These are phyloP conservation scores for Bathynomus jamesi DNA, from an alignment of 1,140 invertebrate genomes.

Conservation along the genomic window DNA sequence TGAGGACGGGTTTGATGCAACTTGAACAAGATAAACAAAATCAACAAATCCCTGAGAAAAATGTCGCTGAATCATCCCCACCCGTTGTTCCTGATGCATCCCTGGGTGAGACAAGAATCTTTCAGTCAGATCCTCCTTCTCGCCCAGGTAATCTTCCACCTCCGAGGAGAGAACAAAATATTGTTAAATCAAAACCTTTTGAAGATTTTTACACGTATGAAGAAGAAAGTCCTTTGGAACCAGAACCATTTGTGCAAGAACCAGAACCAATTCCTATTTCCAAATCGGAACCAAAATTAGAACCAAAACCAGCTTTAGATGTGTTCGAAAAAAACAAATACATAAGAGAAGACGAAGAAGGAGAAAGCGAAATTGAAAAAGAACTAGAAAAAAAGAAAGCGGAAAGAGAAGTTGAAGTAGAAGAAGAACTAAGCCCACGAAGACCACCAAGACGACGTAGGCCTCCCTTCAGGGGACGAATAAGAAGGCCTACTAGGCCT, in stretches of 20 bases:
- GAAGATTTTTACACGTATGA: too few species aligned
- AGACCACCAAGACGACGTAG: background rate
- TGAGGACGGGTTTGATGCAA: background rate
- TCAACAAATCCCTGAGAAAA: background rate
- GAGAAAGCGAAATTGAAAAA: background rate
- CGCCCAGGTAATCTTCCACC: background rate
- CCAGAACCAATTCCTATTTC: too few species aligned
- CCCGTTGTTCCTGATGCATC: background rate
- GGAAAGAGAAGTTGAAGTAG: background rate
- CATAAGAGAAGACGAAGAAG: background rate
- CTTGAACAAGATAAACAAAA: background rate
- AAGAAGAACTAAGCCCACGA: background rate
- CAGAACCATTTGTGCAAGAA: too few species aligned
- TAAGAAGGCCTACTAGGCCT: too few species aligned
- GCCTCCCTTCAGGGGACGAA: too few species aligned
- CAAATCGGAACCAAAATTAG: too few species aligned
- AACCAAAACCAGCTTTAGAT: too few species aligned
- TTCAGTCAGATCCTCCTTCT: background rate
- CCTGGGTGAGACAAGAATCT: background rate
- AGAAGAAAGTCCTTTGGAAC: too few species aligned
- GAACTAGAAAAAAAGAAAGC: too few species aligned
- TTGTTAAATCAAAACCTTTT: too few species aligned
- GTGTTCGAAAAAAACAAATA: too few species aligned
- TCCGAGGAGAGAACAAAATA: too few species aligned
- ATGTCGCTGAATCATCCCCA: background rate